Evolutionary conservation across 92 coral and sea anemone genomes (phyloP).

Genomic region (Bergia sp.): DNA sequence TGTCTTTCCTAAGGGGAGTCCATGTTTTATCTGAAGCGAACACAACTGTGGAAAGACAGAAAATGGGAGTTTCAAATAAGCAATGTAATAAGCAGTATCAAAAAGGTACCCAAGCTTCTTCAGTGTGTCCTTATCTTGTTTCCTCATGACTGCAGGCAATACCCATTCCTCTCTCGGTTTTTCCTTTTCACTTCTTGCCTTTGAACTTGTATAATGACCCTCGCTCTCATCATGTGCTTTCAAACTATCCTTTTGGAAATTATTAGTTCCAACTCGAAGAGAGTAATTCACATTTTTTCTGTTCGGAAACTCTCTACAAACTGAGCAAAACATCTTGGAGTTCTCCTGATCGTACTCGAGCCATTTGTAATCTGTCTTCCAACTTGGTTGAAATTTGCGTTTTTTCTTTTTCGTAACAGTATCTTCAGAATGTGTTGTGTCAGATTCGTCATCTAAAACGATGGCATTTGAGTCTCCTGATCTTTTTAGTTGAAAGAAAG

Average conservation of each 20-base stretch:
- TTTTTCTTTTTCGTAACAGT: slow-evolving; percentile 26
- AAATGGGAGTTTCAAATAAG: slow-evolving; percentile 53
- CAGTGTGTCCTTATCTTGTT: slow-evolving; percentile 49
- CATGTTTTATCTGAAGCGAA: slow-evolving; percentile 43
- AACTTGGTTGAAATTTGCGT: slow-evolving; percentile 26
- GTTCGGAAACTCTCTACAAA: slow-evolving; percentile 13
- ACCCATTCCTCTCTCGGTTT: slow-evolving; percentile 48
- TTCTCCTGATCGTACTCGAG: slow-evolving; percentile 29
- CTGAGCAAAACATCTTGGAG: slow-evolving; percentile 13
- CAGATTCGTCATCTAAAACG: slow-evolving; percentile 31
- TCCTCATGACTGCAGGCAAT: slow-evolving; percentile 45
- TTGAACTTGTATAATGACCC: slow-evolving; percentile 27
- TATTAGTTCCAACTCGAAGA: slow-evolving; percentile 9
- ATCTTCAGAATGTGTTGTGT: slow-evolving; percentile 27
- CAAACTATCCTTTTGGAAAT: slow-evolving; percentile 19
- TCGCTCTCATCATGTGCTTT: slow-evolving; percentile 14
- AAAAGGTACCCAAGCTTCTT: slow-evolving; percentile 44
- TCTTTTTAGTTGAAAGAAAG: slow-evolving; percentile 51
- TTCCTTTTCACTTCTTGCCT: slow-evolving; percentile 38
- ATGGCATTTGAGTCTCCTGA: slow-evolving; percentile 38
- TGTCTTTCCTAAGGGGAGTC: slow-evolving; percentile 34
- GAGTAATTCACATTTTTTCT: slow-evolving; percentile 15
- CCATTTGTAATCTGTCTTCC: slow-evolving; percentile 30
- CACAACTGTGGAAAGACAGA: slow-evolving; percentile 51
- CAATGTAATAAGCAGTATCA: slow-evolving; percentile 46